These are phyloP conservation scores for Datnioides undecimradiatus DNA, from an alignment of 2,113 vertebrate genomes.

Conservation along the genomic window DNA sequence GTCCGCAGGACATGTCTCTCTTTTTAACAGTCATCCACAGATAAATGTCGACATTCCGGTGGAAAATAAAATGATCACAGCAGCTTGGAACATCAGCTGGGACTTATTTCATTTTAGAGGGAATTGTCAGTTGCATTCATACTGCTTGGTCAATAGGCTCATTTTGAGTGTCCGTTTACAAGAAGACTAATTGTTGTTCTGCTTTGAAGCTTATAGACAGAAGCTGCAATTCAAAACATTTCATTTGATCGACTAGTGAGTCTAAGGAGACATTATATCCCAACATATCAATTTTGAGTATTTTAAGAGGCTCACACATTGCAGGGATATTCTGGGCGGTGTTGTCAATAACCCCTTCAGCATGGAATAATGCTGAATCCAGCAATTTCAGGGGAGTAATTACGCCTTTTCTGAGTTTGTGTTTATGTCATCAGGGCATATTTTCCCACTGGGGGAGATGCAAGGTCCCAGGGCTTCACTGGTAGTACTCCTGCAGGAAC, in stretches of 20 bases:
- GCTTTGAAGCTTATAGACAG: conserved; percentile 32
- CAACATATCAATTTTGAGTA: conserved; percentile 20
- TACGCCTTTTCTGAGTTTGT: conserved; percentile 1
- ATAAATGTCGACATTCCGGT: conserved; percentile 53
- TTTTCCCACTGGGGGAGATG: conserved; percentile 15
- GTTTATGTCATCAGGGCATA: conserved; percentile 17
- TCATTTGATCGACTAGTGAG: conserved; percentile 26
- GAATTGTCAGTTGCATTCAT: conserved; percentile 40
- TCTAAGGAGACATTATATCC: not conserved
- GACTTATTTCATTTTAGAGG: conserved; percentile 66
- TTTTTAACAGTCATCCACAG: conserved; percentile 47
- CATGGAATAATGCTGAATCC: conserved; percentile 11
- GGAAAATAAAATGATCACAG: conserved; percentile 54
- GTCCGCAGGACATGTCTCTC: conserved; percentile 30
- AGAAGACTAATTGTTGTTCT: conserved; percentile 33
- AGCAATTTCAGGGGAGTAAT: not conserved
- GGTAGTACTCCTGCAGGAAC: conserved; percentile 25
- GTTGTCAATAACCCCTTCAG: conserved; percentile 9
- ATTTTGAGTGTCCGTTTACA: conserved; percentile 31
- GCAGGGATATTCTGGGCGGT: not conserved
- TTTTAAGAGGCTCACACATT: conserved; percentile 7
- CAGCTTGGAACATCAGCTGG: conserved; percentile 57
- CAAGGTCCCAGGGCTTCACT: conserved; percentile 45
- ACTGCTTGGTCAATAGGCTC: conserved; percentile 35
- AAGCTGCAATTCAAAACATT: conserved; percentile 16